Base-by-base conservation (phyloP, 2,797 vertebrate species). In the Heliangelus exortis region DNA sequence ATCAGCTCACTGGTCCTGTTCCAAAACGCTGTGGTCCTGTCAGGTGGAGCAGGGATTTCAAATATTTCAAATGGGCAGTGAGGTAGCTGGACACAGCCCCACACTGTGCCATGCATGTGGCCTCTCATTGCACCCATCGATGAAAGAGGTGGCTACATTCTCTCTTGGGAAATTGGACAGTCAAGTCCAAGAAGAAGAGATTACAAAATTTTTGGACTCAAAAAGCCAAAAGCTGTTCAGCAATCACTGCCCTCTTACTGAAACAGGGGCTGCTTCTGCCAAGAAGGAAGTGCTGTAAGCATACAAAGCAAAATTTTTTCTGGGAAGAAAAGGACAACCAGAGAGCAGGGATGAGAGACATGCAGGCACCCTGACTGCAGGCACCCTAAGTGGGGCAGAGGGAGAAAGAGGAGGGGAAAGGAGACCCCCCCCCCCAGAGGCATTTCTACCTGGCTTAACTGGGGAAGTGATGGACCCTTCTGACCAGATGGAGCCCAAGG, bases 41-140 rank as follows among this genome's bases (percentile, higher is more conserved):
- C 93, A 94, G 66, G 51, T 47, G 73, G 54, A 65, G 51, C 63
- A 58, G 59, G 80, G 29, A 51, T 45, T 61, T 48, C 57, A 72
- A 80, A 51, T 5, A 19, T 34, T 67, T 54, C 74, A 75, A 17
- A 31, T 0, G 7, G 48, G n/a, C 33, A 31, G 1, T 0, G 34
- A 53, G 47, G 51, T 17, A 67, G 20, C 90, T 50, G 54, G 2
- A 9, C 15, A 5, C 47, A 53, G 9, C 48, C 22, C 12, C 34
- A 1, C 61, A 3, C 39, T 20, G 28, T 34, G 53, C 68, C 21
- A 4, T 3, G 19, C 20, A 3, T 5, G 13, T 0, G 0, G 67
- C 63, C 39, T 41, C 47, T 43, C 21, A 43, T 45, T 1, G 1
- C 4, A 9, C 65, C 47, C 43, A 1, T 0, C 50, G n/a, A n/a